phyloP scores from a whole-genome alignment of 2,888 invertebrate species.

The Candidula unifasciata region DNA sequence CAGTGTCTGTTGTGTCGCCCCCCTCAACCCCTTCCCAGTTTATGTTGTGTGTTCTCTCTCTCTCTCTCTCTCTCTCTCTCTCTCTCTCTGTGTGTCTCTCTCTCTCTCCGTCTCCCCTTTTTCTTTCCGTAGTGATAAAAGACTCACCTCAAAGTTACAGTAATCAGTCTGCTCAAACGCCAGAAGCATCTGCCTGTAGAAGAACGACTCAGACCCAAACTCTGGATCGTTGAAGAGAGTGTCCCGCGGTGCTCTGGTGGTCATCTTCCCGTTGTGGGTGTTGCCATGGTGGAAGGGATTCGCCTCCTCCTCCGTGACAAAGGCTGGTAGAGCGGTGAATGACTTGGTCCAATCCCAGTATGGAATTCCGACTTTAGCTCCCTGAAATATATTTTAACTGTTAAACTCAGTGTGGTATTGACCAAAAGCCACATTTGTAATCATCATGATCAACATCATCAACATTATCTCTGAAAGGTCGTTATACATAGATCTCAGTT shows the following conservation, averaged over 20 bases:
- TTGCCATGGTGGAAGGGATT: slow-evolving; percentile 55
- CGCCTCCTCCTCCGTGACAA: slow-evolving; percentile 52
- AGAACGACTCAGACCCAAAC: slow-evolving; percentile 54
- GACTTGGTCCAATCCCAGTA: slow-evolving; percentile 56
- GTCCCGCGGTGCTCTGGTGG: slow-evolving; percentile 52
- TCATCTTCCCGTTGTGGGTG: slow-evolving; percentile 42
- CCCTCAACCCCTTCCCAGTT: too few species aligned
- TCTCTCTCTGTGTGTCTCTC: too few species aligned
- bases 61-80: too few species aligned
- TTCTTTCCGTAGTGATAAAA: too few species aligned
- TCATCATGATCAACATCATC: too few species aligned
- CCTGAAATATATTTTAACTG: slow-evolving; percentile 21
- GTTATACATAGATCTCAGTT: too few species aligned
- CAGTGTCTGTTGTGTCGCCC: too few species aligned
- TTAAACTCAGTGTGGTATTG: too few species aligned
- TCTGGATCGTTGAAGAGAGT: slow-evolving; percentile 57
- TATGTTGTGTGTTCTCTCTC: too few species aligned
- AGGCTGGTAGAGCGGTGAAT: slow-evolving; percentile 48
- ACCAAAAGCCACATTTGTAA: too few species aligned
- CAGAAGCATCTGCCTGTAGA: slow-evolving; percentile 55
- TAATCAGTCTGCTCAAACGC: slow-evolving; percentile 58
- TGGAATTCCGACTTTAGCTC: slow-evolving; percentile 50
- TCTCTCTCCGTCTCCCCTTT: too few species aligned
- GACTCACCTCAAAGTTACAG: slow-evolving; percentile 56
- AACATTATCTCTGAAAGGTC: too few species aligned